Percentiles rank a stretch among this genome's conserved stretches.
Conservation (phyloP, 1,140 invertebrate genomes). For the Pseudomyrmex sp. region DNA sequence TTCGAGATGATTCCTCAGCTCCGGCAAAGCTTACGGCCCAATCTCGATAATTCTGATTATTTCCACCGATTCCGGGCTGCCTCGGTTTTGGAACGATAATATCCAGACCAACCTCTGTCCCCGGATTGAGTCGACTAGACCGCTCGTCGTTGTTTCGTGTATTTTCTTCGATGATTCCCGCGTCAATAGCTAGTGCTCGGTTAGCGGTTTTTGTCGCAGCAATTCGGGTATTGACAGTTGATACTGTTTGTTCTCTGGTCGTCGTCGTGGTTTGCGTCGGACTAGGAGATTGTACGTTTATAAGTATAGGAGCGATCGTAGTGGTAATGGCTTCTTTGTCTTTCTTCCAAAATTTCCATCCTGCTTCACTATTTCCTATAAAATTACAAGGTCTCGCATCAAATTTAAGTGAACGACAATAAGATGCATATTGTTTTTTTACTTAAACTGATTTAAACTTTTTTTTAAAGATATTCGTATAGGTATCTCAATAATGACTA, state of each 20-base stretch:
- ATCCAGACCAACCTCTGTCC: constrained; percentile 81
- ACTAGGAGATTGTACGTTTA: background rate
- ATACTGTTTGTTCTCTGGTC: background rate
- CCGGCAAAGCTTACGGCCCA: constrained; percentile 80
- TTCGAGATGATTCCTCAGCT: constrained; percentile 71
- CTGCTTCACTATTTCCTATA: constrained; percentile 74
- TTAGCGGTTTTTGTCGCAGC: constrained; percentile 71
- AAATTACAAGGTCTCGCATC: no score
- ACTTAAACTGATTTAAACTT: no score
- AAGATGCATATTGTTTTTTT: no score
- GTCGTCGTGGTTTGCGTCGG: background rate
- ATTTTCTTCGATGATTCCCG: constrained; percentile 64
- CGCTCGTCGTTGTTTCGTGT: constrained; percentile 69
- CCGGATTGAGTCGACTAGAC: constrained; percentile 76
- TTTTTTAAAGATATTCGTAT: no score
- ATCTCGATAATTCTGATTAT: constrained; percentile 75
- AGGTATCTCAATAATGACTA: no score
- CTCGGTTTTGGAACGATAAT: constrained; percentile 62
- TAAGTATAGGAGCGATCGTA: constrained; percentile 10
- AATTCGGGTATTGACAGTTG: constrained; percentile 44
- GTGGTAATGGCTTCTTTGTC: constrained; percentile 60
- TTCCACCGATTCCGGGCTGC: constrained; percentile 62
- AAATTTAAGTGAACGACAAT: no score
- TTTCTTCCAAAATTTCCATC: constrained; percentile 81
- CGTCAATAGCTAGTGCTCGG: constrained; percentile 74